Evolutionary conservation across 2,888 invertebrate species (phyloP), one percentile per base, ranked within the genome.

Genomic region (Pandemis corylana): DNA sequence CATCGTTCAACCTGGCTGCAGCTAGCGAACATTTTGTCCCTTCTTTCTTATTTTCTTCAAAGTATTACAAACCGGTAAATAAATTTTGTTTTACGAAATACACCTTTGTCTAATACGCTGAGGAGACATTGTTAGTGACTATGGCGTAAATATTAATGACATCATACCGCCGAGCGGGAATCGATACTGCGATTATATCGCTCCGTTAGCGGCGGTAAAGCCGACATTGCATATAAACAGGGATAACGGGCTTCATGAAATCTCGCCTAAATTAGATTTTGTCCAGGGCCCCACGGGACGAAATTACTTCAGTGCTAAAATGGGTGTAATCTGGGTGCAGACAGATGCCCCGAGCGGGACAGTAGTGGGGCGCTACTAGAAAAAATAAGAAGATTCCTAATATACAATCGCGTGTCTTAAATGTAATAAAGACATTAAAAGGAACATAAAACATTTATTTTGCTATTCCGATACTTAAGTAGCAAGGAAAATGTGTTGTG

Each of bases 161-260:
- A 77, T 78, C 75, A 76, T 76, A 78, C 76, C 76, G 66, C 68
- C 77, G 71, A 76, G 71, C 77, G 76, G 68, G 66, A 77, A 79
- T 80, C 77, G 79, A 80, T 84, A 80, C 77, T 75, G 65, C 65
- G 69, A 71, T 78, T 77, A 80, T 68, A 72, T 71, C 76, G 77
- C 76, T 77, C 76, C 67, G 80, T 56, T 68, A 68, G 68, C 36
- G 46, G 51, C 44, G 68, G 53, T 59, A 59, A 68, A 64, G 68
- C 51, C 49, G 51, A 20, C 59, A 65, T 51, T 74, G 74, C 74
- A 69, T 74, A 66, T 70, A 70, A 70, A 66, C 41, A 51, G 74
- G 65, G 69, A 61, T 70, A 69, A 62, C 59, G 56, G 64, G 61
- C 65, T 68, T 74, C 66, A 44, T 62, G 59, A 74, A 74, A 74